phyloP scores from a whole-genome alignment of 2,797 vertebrate genomes.

The Acomys russatus region DNA sequence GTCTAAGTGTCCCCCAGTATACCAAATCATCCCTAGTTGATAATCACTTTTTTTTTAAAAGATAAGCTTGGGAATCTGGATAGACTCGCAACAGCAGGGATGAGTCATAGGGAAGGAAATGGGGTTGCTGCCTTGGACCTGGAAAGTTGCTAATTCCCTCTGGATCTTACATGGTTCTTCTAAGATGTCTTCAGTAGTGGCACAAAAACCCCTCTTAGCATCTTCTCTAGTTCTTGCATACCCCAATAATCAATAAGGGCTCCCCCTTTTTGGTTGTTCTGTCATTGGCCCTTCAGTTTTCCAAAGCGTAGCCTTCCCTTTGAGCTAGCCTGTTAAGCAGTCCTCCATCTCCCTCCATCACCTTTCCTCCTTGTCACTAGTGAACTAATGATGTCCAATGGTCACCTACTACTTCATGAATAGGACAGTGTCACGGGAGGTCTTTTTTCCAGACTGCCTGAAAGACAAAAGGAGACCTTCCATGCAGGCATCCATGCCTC shows the following conservation, averaged over 20 bases:
- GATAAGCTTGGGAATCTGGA: neutral
- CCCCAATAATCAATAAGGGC: neutral
- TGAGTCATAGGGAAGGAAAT: neutral
- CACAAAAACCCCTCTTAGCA: neutral
- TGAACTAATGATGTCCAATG: neutral
- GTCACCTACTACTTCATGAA: neutral
- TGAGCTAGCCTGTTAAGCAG: neutral
- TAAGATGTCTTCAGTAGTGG: neutral
- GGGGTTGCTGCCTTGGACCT: neutral
- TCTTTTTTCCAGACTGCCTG: neutral
- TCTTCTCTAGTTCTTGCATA: neutral
- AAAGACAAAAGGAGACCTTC: neutral
- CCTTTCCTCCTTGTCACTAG: neutral
- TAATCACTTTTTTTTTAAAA: neutral
- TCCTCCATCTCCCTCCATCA: accelerated
- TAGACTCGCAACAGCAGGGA: neutral
- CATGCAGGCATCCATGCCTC: neutral
- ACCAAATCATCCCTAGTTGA: neutral
- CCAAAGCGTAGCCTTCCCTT: neutral
- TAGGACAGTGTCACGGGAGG: neutral
- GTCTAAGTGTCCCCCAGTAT: neutral
- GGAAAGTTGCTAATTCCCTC: neutral
- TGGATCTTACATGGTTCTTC: neutral
- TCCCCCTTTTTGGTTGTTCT: slow-evolving; percentile 19
- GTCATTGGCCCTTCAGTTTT: neutral